Evolutionary conservation across 2,888 invertebrate genomes (phyloP), one percentile per base, ranked within the genome.

Genomic region (Unio pictorum): DNA sequence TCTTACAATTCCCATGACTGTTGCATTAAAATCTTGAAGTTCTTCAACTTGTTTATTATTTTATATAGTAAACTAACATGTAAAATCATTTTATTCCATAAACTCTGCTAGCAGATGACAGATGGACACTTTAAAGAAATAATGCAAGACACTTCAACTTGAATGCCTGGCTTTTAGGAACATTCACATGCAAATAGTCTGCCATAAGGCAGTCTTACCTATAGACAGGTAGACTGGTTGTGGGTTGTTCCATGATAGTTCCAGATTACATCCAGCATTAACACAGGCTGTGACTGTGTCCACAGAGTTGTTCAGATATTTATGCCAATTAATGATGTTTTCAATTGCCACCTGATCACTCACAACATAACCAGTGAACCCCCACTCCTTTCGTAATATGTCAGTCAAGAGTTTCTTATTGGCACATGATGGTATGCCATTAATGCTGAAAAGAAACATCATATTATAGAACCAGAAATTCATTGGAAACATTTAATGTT

Each of bases 211-310:
- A 45, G 15, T 15, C 45, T 45, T 61, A 71, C 71, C 60, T 15
- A 71, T 71, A 55, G 67, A 55, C 26, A 59, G 61, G 45, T 71
- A 71, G 57, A 68, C 68, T 7, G 68, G 58, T 59, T 57, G 34
- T 45, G 26, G 28, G 58, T 56, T 26, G 34, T 76, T 74, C 18
- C 60, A 64, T 1, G 79, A 69, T 66, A 86, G 72, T 61, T 86
- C 86, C 56, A 85, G 68, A 71, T 83, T 85, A 69, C 80, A 80
- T 0, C 85, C 84, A 18, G 85, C 84, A n/a, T 80, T 79, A 26
- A 86, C 67, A 61, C 76, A 68, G 1, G 75, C 79, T 1, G 79
- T 80, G 0, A 75, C 82, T 8, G 83, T 75, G 26, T 82, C 79
- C 18, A 75, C 67, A 0, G 68, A 55, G 62, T 71, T 81, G 62